Base-by-base conservation (phyloP, 2,888 invertebrate genomes). In the Epinotia ramella region DNA sequence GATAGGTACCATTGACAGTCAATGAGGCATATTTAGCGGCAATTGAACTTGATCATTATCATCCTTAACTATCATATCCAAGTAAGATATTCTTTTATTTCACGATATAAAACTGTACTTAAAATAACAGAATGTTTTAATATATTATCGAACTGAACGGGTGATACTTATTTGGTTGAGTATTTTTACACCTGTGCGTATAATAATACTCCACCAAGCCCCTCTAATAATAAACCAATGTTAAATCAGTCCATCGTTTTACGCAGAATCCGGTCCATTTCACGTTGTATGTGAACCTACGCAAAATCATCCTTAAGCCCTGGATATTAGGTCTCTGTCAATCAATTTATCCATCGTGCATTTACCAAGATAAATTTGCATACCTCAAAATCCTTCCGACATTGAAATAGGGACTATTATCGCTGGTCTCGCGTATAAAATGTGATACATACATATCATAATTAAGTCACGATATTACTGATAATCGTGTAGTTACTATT, bases 401-500 rank as follows among this genome's bases (percentile, higher is more conserved):
- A 49, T 49, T 49, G 16, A 49, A 6, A 49, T 49, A 49, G 49
- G 5, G 49, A 16, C 16, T 49, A 53, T n/a, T n/a, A 53, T 53
- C 6, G 53, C n/a, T 49, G 16, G n/a, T 6, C 53, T 16, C 5
- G 53, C 13, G 13, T 46, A 49, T 49, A 16, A 53, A n/a, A 53
- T 13, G 4, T 16, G 6, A 5, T n/a, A 53, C 6, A 13, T 44
- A 49, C 3, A 33, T 33, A 33, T 33, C 33, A 9, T 40, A 40
- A 40, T 9, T 40, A 65, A 16, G 16, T 49, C 49, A 40, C 49
- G 53, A 56, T 56, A 11, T 56, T 67, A 56, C n/a, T 53, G 56
- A 56, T 24, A 59, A 68, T 44, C 40, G 44, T 57, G 44, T 59
- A n/a, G n/a, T n/a, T n/a, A 33, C 13, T 44, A 46, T 59, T 60